phyloP scores from a whole-genome alignment of 2,888 invertebrate genomes.

The Anthophora plumipes region DNA sequence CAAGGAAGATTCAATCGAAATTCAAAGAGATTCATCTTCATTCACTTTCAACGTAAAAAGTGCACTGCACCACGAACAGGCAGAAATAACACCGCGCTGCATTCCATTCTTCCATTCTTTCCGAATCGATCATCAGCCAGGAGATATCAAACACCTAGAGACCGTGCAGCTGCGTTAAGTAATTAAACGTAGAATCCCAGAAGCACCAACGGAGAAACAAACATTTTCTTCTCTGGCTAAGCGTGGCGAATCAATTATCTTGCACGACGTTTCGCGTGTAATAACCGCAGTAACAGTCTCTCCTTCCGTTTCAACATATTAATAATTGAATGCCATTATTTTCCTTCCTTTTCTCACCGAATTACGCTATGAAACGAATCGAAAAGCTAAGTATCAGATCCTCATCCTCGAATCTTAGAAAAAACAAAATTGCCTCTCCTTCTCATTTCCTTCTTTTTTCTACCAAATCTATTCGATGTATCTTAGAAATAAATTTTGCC shows the following conservation, averaged over 20 bases:
- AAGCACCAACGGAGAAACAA: background rate
- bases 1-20: too few species aligned
- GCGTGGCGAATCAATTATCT: conserved; percentile 13
- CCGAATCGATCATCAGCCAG: background rate
- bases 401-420: too few species aligned
- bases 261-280: background rate
- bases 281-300: background rate
- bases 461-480: too few species aligned
- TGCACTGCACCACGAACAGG: background rate
- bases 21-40: background rate
- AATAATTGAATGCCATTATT: conserved; percentile 13
- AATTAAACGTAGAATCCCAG: background rate
- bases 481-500: too few species aligned
- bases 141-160: conserved; percentile 4
- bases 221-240: background rate
- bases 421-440: too few species aligned
- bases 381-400: too few species aligned
- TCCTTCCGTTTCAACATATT: background rate
- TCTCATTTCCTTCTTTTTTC: too few species aligned
- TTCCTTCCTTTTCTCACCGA: too few species aligned
- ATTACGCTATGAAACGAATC: too few species aligned
- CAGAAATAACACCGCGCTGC: background rate
- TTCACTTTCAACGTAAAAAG: background rate
- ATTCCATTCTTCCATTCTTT: background rate
- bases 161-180: background rate